Percentiles rank a stretch among this genome's conserved stretches.
phyloP scores from a whole-genome alignment of 2,113 vertebrate genomes.

The Charadrius vociferus region DNA sequence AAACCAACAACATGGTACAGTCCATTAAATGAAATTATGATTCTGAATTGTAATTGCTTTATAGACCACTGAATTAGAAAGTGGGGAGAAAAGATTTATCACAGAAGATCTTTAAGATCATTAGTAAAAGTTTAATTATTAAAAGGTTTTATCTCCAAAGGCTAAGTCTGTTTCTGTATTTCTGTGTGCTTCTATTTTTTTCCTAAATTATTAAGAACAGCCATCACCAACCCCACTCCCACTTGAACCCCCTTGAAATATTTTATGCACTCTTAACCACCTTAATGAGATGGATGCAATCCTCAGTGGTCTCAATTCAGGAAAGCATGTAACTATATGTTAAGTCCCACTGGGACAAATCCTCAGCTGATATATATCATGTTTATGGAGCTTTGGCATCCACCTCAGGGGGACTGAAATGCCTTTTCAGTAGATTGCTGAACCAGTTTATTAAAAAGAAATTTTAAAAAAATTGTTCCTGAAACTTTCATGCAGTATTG shows the following conservation, averaged over 20 bases:
- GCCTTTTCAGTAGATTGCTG: not conserved
- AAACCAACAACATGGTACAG: slow-evolving; percentile 45
- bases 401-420: not conserved
- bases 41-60: slow-evolving; percentile 33
- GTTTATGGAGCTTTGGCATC: not conserved
- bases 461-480: not conserved
- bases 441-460: not conserved
- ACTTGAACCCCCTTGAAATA: not conserved
- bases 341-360: not conserved
- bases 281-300: not conserved
- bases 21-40: slow-evolving; percentile 56
- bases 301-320: not conserved
- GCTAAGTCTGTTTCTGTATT: not conserved
- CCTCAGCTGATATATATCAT: not conserved
- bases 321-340: not conserved
- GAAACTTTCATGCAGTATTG: not conserved
- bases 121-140: slow-evolving; percentile 63
- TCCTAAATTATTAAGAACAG: not conserved
- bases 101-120: not conserved
- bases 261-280: not conserved
- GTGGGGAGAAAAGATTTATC: slow-evolving; percentile 15
- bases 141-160: slow-evolving; percentile 17
- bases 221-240: not conserved
- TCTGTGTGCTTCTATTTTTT: not conserved
- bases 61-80: slow-evolving; percentile 39